Evolutionary conservation across 2,113 vertebrate genomes (phyloP).

Genomic region (human (Homo sapiens)): GRCh38 chr5:102584001-102584500

Average conservation of each 20-base stretch:
- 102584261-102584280: not conserved
- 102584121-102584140: not conserved
- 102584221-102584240: not conserved
- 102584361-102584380: not conserved
- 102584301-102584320: not conserved
- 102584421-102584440: not conserved
- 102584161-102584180: not conserved
- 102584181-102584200: not conserved
- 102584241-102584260: not conserved
- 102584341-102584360: not conserved
- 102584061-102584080: not conserved
- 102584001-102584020: conserved; percentile 52
- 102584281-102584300: not conserved
- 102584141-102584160: not conserved
- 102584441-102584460: not conserved
- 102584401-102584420: not conserved
- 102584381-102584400: conserved; percentile 25
- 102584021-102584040: conserved; percentile 49
- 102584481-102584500: not conserved
- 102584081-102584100: not conserved
- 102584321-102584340: not conserved
- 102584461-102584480: not conserved
- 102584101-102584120: not conserved
- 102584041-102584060: conserved; percentile 57
- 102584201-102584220: not conserved